Evolutionary conservation across 2,888 invertebrate species (phyloP), one percentile per base, ranked within the genome.

Genomic region (Dasypogon diadema): DNA sequence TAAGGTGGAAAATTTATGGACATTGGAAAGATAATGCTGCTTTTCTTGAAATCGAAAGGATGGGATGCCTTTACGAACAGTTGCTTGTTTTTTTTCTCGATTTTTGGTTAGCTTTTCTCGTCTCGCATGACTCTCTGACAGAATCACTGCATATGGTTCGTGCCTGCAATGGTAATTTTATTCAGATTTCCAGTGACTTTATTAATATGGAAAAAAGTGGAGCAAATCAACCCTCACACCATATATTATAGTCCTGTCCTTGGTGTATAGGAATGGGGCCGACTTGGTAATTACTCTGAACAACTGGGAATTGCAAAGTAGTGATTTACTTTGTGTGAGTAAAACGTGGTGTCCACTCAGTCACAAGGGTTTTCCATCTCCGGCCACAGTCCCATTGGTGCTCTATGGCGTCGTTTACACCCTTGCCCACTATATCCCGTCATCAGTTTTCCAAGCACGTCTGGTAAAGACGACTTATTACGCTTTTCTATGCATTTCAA

Each of bases 401-500:
- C n/a, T n/a, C n/a, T n/a, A n/a, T n/a, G n/a, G n/a, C n/a, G n/a
- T n/a, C n/a, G n/a, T n/a, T n/a, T n/a, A n/a, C n/a, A n/a, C n/a
- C n/a, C n/a, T n/a, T n/a, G n/a, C n/a, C n/a, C n/a, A n/a, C 30
- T n/a, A 42, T 42, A 42, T 3, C 3, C n/a, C 46, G 6, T 65
- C 65, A 48, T 65, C 14, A 6, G 48, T 48, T 65, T 65, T 65
- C 65, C 48, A 10, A 21, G 24, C 65, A 65, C 65, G 65, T 65
- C 18, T 65, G 24, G 24, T 48, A 65, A 46, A 65, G 46, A 46
- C 42, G 63, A 63, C 37, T 63, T 63, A 42, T 63, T 63, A 46
- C 22, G 65, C 65, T 22, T 65, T 65, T 14, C 65, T 65, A 65
- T 65, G 65, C 65, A 65, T 65, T 65, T 65, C 65, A 65, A 65